Percentiles rank a stretch among this genome's conserved stretches.
Evolutionary conservation across 2,797 vertebrate species (phyloP).

Genomic region (Pelochelys cantorii): DNA sequence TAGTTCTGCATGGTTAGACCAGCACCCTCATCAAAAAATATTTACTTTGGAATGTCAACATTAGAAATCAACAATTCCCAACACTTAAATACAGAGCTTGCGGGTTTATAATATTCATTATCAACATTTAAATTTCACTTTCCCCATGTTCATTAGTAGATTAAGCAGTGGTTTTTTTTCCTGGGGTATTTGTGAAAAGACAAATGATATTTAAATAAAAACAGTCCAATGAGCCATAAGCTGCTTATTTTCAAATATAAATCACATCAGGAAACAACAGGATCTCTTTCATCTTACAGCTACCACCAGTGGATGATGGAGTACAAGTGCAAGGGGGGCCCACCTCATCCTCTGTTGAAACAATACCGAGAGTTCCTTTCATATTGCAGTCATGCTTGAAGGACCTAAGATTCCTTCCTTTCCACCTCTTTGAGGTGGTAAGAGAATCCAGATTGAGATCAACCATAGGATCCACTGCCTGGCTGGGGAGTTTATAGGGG

Average conservation of each 20-base stretch:
- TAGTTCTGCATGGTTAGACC: slow-evolving; percentile 22
- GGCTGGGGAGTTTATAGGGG: neutral
- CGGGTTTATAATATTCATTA: neutral
- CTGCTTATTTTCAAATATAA: slow-evolving; percentile 1
- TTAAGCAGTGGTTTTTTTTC: slow-evolving; percentile 6
- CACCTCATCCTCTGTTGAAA: neutral
- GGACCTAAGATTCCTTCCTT: neutral
- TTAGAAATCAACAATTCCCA: neutral
- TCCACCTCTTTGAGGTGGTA: neutral
- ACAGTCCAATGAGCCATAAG: neutral
- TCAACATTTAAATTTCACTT: slow-evolving; percentile 16
- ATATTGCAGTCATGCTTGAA: neutral
- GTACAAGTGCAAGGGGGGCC: neutral
- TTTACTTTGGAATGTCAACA: slow-evolving; percentile 17
- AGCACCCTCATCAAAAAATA: slow-evolving; percentile 28
- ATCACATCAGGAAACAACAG: neutral
- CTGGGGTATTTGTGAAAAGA: neutral
- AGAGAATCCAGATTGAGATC: neutral
- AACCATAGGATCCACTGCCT: neutral
- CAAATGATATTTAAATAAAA: slow-evolving; percentile 17
- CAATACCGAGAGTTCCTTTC: neutral
- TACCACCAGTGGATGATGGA: neutral
- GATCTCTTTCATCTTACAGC: neutral
- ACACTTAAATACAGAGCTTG: neutral
- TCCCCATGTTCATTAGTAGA: neutral